Conservation (phyloP, 2,888 invertebrate genomes). For the Lasioglossum malachurum region DNA sequence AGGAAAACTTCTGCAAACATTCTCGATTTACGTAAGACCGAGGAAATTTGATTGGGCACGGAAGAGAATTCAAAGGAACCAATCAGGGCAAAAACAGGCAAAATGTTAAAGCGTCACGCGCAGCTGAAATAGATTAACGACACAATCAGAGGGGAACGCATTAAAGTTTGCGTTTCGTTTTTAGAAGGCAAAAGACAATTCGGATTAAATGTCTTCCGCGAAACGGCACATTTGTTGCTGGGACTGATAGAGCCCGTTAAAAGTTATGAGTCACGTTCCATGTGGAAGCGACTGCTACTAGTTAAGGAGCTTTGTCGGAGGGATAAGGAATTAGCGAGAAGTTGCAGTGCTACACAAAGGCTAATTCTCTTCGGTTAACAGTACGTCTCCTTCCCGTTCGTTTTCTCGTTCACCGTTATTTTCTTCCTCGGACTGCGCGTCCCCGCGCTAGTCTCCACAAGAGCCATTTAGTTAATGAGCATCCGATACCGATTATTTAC, state of each 20-base stretch:
- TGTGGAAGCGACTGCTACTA: constrained; percentile 24
- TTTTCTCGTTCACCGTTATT: constrained; percentile 27
- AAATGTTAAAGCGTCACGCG: not conserved
- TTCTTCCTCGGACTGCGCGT: constrained; percentile 10
- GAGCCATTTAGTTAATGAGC: constrained; percentile 74
- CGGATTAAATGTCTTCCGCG: not conserved
- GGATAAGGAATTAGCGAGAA: constrained; percentile 37
- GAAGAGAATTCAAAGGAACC: not conserved
- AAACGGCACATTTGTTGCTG: not conserved
- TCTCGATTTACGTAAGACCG: not conserved
- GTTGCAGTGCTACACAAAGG: constrained; percentile 39
- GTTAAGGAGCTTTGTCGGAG: constrained; percentile 32
- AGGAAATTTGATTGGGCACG: not conserved
- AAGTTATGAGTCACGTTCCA: constrained; percentile 51
- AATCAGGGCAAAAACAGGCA: not conserved
- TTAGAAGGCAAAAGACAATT: not conserved
- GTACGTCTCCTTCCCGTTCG: constrained; percentile 19
- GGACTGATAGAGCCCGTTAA: constrained; percentile 30
- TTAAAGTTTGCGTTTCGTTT: not conserved
- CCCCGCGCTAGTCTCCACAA: constrained; percentile 21
- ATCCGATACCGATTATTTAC: constrained; percentile 78
- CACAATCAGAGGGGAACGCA: not conserved
- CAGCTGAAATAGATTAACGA: not conserved
- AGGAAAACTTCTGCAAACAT: not conserved
- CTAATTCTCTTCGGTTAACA: constrained; percentile 41